A percentile compares a stretch with the other conserved stretches of the same genome.
These are phyloP conservation scores for Paracentrotus lividus DNA, from an alignment of 53 echinoderm and acorn worm genomes.

Conservation along the genomic window DNA sequence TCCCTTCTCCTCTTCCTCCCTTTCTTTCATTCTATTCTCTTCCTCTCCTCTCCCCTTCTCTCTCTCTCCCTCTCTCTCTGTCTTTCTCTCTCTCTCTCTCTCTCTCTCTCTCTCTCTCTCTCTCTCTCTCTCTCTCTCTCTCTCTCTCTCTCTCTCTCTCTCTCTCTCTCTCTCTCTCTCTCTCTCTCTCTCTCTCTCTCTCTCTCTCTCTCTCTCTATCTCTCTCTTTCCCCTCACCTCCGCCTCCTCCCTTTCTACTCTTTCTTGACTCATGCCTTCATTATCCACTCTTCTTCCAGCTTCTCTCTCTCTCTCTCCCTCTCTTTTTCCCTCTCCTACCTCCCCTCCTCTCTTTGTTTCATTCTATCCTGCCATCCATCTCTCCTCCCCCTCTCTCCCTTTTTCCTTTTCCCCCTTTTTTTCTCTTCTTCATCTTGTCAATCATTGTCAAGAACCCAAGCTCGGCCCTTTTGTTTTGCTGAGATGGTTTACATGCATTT, in stretches of 20 bases:
- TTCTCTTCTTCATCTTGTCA: background rate
- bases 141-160: too few species aligned
- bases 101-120: background rate
- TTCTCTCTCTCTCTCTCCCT: background rate
- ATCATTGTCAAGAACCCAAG: background rate
- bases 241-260: background rate
- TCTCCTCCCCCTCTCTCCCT: background rate
- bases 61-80: background rate
- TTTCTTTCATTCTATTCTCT: background rate
- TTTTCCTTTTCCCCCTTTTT: background rate
- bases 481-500: background rate
- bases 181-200: background rate
- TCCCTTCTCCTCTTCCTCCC: background rate
- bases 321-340: background rate
- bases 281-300: background rate
- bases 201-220: background rate
- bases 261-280: background rate
- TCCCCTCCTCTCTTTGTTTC: background rate
- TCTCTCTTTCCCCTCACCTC: background rate
- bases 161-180: background rate
- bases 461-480: background rate
- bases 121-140: too few species aligned
- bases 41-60: background rate
- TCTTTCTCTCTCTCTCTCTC: background rate
- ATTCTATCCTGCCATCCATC: background rate